These are phyloP conservation scores for Tympanoctomys barrerae DNA, from an alignment of 2,797 vertebrate genomes.

Conservation along the genomic window DNA sequence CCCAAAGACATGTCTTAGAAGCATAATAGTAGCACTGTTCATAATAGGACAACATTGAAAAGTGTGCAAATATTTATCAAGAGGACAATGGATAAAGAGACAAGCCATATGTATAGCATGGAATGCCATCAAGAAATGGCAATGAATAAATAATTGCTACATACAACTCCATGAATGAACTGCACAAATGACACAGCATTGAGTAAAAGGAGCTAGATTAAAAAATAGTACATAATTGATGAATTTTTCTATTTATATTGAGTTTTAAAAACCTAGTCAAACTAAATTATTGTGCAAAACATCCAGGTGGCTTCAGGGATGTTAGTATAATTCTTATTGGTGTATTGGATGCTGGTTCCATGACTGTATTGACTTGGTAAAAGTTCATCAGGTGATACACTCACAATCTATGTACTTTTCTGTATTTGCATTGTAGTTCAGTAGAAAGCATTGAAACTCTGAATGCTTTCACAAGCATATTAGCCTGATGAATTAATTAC, in stretches of 20 bases:
- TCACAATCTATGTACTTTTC: constrained; percentile 23
- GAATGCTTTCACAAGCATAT: constrained; percentile 24
- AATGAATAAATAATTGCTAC: constrained; percentile 21
- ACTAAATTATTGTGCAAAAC: constrained; percentile 29
- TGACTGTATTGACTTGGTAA: background rate
- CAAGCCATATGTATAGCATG: background rate
- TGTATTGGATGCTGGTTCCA: background rate
- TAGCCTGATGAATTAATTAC: constrained; percentile 51
- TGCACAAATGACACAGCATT: background rate
- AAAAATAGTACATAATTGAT: background rate
- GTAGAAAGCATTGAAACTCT: constrained; percentile 39
- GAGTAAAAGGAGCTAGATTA: background rate
- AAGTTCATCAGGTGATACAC: background rate
- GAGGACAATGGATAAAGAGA: background rate
- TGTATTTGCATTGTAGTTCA: constrained; percentile 24
- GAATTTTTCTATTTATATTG: constrained; percentile 31
- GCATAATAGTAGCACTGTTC: constrained; percentile 49
- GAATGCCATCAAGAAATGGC: constrained; percentile 13
- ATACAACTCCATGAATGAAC: background rate
- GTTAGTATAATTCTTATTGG: constrained; percentile 27
- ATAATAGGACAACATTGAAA: background rate
- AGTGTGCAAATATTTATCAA: background rate
- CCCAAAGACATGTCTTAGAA: constrained; percentile 39
- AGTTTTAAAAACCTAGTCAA: background rate
- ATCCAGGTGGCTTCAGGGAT: background rate